Evolutionary conservation across 1,140 invertebrate species (phyloP), one percentile per base, ranked within the genome.

Genomic region (Aphaenogaster rudis): DNA sequence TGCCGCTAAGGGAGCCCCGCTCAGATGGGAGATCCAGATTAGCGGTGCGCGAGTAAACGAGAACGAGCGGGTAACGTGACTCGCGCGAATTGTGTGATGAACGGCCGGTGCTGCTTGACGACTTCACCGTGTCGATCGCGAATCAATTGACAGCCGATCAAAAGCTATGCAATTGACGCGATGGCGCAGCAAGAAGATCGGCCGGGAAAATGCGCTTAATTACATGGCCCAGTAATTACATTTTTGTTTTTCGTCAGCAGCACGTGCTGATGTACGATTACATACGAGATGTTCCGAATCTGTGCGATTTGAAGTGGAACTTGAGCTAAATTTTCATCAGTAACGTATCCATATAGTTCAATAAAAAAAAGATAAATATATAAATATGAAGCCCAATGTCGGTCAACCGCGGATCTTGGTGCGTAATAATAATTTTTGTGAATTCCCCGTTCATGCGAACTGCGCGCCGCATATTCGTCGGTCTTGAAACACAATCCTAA

Each of bases 31-130:
- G 64, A 61, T 69, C 54, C 67, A 84, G 78, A 90, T 90, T 85
- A 82, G 66, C 59, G 39, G 33, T 45, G 54, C 67, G 61, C 57
- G 63, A 52, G 52, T 54, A 71, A 77, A 87, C 52, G 63, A 90
- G 88, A 90, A 89, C 84, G 88, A 89, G 86, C 63, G 79, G 79
- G 50, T 81, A 90, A 90, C 86, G 54, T 90, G 88, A 88, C 86
- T 90, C 61, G 88, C 52, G 33, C 15, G 67, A 90, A 90, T 90
- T 85, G 82, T 69, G 66, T 17, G 66, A 90, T 74, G 74, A 85
- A 77, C 42, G 17, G 33, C 15, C 72, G 63, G 39, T 76, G 50
- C 64, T 64, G 61, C 74, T 88, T 88, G 78, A 90, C 67, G 79
- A 88, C 88, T 88, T 90, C 71, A 90, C 86, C 50, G 28, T 80